phyloP scores from a whole-genome alignment of 1,140 invertebrate genomes.

The Orius insidiosus region DNA sequence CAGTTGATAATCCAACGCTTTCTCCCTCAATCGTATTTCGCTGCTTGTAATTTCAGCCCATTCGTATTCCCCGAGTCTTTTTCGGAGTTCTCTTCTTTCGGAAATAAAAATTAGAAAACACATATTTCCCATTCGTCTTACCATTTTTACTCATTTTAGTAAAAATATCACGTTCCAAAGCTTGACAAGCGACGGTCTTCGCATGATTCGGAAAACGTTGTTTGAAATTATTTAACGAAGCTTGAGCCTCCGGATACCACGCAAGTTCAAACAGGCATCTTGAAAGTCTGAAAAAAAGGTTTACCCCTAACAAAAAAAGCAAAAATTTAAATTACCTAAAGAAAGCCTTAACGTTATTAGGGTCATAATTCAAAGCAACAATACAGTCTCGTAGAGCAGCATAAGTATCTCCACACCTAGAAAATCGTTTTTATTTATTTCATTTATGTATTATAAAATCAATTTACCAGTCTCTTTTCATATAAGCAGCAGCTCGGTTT shows the following conservation, averaged over 20 bases:
- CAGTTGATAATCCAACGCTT: conserved; percentile 47
- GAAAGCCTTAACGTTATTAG: conserved; percentile 70
- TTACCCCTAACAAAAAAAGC: no score
- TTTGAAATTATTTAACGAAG: conserved; percentile 46
- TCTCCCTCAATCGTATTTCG: conserved; percentile 31
- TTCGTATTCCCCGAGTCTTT: conserved; percentile 1
- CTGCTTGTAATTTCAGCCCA: conserved; percentile 10
- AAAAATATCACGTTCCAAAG: conserved; percentile 57
- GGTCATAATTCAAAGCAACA: conserved; percentile 58
- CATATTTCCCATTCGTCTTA: background rate
- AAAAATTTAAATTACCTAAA: conserved; percentile 40
- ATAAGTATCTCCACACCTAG: conserved; percentile 76
- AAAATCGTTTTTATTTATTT: conserved; percentile 22
- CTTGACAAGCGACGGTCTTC: conserved; percentile 41
- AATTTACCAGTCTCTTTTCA: conserved; percentile 68
- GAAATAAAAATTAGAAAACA: background rate
- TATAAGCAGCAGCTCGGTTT: conserved; percentile 72
- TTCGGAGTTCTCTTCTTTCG: conserved; percentile 1
- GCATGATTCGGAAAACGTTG: conserved; percentile 48
- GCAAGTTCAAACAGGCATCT: conserved; percentile 62
- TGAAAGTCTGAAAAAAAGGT: conserved; percentile 36
- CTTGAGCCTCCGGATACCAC: conserved; percentile 48
- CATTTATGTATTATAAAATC: conserved; percentile 12
- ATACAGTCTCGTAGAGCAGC: conserved; percentile 79
- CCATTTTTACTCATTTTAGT: conserved; percentile 9